Conservation (phyloP, 2,113 vertebrate species). For the Microcebus griseorufus region DNA sequence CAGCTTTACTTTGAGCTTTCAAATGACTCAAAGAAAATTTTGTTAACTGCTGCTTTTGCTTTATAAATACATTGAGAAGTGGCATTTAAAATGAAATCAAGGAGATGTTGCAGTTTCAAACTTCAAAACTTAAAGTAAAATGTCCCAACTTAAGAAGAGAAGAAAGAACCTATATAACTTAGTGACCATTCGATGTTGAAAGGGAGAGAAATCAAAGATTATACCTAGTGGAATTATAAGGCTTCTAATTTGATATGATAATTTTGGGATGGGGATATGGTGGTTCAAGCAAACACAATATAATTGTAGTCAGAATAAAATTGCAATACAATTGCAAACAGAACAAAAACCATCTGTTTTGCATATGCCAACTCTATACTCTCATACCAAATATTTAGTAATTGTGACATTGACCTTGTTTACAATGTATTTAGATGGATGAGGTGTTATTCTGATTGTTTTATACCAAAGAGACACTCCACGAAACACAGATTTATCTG, state of each 20-base stretch:
- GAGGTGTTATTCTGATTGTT: not conserved
- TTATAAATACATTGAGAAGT: conserved; percentile 11
- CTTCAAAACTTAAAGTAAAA: conserved; percentile 30
- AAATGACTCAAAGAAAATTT: not conserved
- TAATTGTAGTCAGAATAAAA: not conserved
- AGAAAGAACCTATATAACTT: not conserved
- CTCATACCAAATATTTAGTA: not conserved
- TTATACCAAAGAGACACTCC: not conserved
- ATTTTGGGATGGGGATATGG: not conserved
- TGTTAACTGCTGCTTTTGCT: not conserved
- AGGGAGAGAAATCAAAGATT: not conserved
- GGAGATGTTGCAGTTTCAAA: not conserved
- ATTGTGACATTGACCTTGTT: not conserved
- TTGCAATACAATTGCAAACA: not conserved
- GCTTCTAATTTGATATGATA: not conserved
- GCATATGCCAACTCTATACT: not conserved
- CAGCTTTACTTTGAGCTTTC: conserved; percentile 2
- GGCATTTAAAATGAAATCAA: conserved; percentile 20
- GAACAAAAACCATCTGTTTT: not conserved
- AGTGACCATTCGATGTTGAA: not conserved
- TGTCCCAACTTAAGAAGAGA: not conserved
- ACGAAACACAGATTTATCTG: not conserved
- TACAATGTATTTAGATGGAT: not conserved
- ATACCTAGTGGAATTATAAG: not conserved
- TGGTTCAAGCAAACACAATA: not conserved